phyloP scores from a whole-genome alignment of 2,888 invertebrate species.

The Aplocera efformata region DNA sequence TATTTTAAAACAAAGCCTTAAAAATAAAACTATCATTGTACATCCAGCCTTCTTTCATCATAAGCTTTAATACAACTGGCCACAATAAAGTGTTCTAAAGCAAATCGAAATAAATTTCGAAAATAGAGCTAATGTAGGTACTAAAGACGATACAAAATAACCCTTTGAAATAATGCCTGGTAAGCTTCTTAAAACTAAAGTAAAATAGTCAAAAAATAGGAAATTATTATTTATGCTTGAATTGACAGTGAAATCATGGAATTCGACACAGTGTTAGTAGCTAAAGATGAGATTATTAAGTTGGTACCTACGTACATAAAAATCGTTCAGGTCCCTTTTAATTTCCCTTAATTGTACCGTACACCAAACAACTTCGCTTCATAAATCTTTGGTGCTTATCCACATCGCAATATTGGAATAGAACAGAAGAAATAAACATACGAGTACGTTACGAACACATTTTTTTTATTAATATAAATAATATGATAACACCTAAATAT shows the following conservation, averaged over 20 bases:
- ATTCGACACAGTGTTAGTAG: slow-evolving; percentile 59
- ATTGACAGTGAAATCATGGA: slow-evolving; percentile 25
- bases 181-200: slow-evolving; percentile 59
- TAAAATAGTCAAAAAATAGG: slow-evolving; percentile 67
- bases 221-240: slow-evolving; percentile 50
- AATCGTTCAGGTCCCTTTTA: slow-evolving; percentile 78
- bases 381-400: slow-evolving; percentile 79
- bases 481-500: slow-evolving; percentile 62
- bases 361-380: slow-evolving; percentile 73
- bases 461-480: slow-evolving; percentile 57
- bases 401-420: slow-evolving; percentile 73
- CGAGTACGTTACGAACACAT: slow-evolving; percentile 71
- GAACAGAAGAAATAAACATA: slow-evolving; percentile 59
- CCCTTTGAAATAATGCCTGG: slow-evolving; percentile 43
- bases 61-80: slow-evolving; percentile 75
- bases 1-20: slow-evolving; percentile 37
- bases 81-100: slow-evolving; percentile 65
- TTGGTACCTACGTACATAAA: slow-evolving; percentile 75
- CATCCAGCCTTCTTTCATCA: slow-evolving; percentile 61
- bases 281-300: slow-evolving; percentile 75
- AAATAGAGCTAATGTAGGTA: slow-evolving; percentile 32
- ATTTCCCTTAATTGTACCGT: slow-evolving; percentile 73
- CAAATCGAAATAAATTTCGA: slow-evolving; percentile 54
- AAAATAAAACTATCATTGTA: slow-evolving; percentile 44
- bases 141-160: slow-evolving; percentile 26